A percentile compares a stretch with the other conserved stretches of the same genome.
Evolutionary conservation across 2,113 vertebrate genomes (phyloP).

Genomic region (Seriola aureovittata): DNA sequence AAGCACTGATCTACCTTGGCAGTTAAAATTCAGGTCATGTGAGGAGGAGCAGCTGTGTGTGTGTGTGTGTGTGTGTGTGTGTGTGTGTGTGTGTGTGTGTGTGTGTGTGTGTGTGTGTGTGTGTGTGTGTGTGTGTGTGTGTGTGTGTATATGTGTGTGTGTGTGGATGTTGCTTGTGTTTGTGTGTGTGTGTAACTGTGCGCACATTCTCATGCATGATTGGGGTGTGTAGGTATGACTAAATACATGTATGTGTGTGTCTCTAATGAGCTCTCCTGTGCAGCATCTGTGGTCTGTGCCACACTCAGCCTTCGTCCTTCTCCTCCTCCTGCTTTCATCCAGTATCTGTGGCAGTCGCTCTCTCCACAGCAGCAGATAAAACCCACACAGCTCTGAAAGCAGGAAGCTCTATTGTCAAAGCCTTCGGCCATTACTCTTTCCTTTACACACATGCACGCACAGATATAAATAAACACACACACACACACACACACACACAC

Average conservation of each 20-base stretch:
- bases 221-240: conserved; percentile 18
- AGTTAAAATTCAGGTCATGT: conserved; percentile 79
- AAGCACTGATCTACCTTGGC: conserved; percentile 64
- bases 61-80: conserved; percentile 50
- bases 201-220: conserved; percentile 36
- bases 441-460: conserved; percentile 2
- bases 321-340: conserved; percentile 60
- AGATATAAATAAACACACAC: background rate
- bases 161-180: background rate
- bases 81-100: conserved; percentile 36
- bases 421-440: background rate
- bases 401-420: conserved; percentile 25
- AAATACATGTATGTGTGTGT: conserved; percentile 15
- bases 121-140: conserved; percentile 23
- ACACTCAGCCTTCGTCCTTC: conserved; percentile 54
- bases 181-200: conserved; percentile 23
- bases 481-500: background rate
- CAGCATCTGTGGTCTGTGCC: conserved; percentile 71
- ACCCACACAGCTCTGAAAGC: conserved; percentile 38
- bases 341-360: conserved; percentile 37
- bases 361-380: conserved; percentile 34
- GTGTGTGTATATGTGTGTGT: conserved; percentile 39
- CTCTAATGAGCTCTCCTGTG: conserved; percentile 70
- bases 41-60: conserved; percentile 68
- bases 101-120: conserved; percentile 47